phyloP scores from a whole-genome alignment of 1,140 invertebrate genomes.

The Hylaeus anthracinus region DNA sequence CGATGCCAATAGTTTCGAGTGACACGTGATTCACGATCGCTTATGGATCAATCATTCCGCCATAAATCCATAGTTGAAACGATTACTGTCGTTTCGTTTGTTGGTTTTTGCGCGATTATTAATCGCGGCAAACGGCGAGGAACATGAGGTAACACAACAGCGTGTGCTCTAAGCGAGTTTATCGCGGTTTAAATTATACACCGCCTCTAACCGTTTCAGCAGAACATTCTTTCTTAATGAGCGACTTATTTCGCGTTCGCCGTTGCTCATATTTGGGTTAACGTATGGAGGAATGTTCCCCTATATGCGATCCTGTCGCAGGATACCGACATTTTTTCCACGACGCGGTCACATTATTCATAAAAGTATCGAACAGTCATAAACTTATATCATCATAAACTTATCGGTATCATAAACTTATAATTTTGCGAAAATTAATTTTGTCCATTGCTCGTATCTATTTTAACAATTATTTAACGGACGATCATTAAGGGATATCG shows the following conservation, averaged over 20 bases:
- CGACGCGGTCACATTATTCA: background rate
- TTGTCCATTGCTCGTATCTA: too few species aligned
- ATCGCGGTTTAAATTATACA: constrained; percentile 55
- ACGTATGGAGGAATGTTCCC: constrained; percentile 75
- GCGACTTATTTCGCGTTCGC: constrained; percentile 62
- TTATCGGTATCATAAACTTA: too few species aligned
- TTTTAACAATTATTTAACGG: too few species aligned
- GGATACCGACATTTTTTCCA: constrained; percentile 29
- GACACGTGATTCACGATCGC: constrained; percentile 6
- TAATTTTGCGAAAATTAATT: too few species aligned
- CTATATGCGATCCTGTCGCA: constrained; percentile 36
- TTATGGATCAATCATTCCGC: constrained; percentile 38
- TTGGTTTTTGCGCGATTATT: constrained; percentile 41
- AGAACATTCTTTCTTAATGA: constrained; percentile 75
- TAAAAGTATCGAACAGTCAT: constrained; percentile 7
- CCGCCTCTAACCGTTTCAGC: constrained; percentile 16
- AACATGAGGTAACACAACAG: constrained; percentile 22
- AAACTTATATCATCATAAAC: too few species aligned
- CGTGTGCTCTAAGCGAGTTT: constrained; percentile 46
- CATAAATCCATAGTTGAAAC: constrained; percentile 24
- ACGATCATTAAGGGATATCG: too few species aligned
- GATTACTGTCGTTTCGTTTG: constrained; percentile 18
- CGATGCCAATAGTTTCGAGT: background rate
- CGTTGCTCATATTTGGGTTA: constrained; percentile 74
- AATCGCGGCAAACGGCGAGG: constrained; percentile 1